A percentile compares a stretch with the other conserved stretches of the same genome.
phyloP scores from a whole-genome alignment of 35 echinoderm and acorn worm species.

The Acanthaster planci region DNA sequence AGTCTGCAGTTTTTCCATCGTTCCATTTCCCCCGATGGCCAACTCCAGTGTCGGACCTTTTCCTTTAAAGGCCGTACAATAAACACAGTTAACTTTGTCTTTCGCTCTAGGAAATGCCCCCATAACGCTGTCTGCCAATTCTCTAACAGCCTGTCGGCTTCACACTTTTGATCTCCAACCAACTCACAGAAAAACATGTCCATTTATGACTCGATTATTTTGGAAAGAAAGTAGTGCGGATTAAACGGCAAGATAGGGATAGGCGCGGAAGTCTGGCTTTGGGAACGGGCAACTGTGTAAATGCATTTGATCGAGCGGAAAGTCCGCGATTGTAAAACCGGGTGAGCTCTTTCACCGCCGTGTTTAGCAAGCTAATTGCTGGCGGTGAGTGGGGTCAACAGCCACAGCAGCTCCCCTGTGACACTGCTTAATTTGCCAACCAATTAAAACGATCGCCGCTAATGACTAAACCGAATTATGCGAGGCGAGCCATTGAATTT shows the following conservation, averaged over 20 bases:
- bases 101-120: background rate
- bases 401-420: background rate
- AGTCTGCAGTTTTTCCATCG: background rate
- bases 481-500: conserved; percentile 4
- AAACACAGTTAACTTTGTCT: background rate
- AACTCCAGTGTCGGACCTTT: background rate
- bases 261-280: background rate
- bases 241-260: background rate
- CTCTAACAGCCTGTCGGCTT: background rate
- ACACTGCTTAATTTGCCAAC: conserved; percentile 40
- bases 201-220: conserved; percentile 30
- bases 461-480: conserved; percentile 20
- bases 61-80: conserved; percentile 12
- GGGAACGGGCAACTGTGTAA: conserved; percentile 22
- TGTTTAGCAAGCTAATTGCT: conserved; percentile 41
- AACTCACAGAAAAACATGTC: background rate
- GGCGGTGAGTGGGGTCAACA: conserved; percentile 18
- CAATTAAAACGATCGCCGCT: conserved; percentile 45
- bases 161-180: conserved; percentile 12
- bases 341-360: background rate
- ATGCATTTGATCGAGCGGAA: conserved; percentile 28
- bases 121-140: conserved; percentile 16
- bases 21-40: conserved; percentile 9
- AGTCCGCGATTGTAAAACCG: conserved; percentile 16
- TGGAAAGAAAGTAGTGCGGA: background rate